Conservation (phyloP, 1,140 invertebrate genomes). For the Dufourea novaeangliae region DNA sequence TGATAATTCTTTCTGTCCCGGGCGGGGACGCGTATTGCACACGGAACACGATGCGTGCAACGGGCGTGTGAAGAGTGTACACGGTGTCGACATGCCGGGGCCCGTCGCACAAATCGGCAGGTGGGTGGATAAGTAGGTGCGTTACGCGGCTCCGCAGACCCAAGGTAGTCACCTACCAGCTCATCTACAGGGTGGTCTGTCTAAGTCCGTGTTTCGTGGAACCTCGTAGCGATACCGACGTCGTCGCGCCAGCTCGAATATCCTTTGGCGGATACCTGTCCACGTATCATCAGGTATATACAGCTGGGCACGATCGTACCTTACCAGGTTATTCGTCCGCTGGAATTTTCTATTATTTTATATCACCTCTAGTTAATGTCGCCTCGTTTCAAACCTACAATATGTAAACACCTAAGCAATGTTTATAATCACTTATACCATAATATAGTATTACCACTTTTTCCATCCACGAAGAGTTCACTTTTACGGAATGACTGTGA, state of each 20-base stretch:
- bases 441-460: no score
- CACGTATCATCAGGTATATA: no score
- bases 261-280: no score
- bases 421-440: no score
- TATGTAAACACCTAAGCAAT: no score
- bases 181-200: slow-evolving; percentile 3
- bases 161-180: neutral
- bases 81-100: slow-evolving; percentile 20
- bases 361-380: no score
- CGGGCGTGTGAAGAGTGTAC: slow-evolving; percentile 16
- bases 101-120: slow-evolving; percentile 30
- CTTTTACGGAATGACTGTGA: no score
- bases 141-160: slow-evolving; percentile 10
- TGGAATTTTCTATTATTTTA: neutral
- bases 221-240: neutral
- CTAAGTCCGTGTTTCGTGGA: neutral
- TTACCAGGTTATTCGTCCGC: neutral
- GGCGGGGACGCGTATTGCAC: slow-evolving; percentile 12
- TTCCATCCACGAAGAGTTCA: no score
- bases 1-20: slow-evolving; percentile 25
- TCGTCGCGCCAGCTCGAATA: no score
- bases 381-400: no score
- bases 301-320: no score
- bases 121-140: slow-evolving; percentile 48
- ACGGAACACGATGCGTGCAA: slow-evolving; percentile 6